A percentile compares a stretch with the other conserved stretches of the same genome.
phyloP scores from a whole-genome alignment of 2,797 vertebrate species.

The Labeo calbasu region DNA sequence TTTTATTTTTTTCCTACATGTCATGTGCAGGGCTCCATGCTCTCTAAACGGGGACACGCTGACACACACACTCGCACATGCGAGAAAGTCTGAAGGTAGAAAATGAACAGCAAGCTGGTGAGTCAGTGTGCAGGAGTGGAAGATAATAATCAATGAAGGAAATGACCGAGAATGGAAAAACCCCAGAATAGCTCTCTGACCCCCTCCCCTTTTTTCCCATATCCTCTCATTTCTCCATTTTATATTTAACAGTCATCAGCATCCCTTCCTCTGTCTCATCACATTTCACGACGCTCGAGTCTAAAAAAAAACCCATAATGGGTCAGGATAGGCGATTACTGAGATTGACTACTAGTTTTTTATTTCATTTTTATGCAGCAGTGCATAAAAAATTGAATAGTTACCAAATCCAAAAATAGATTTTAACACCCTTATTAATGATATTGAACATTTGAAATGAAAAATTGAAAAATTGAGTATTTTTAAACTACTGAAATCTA shows the following conservation, averaged over 20 bases:
- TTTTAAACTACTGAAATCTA: not conserved
- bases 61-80: not conserved
- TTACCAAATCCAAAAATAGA: not conserved
- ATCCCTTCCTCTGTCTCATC: not conserved
- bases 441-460: not conserved
- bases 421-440: not conserved
- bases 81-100: not conserved
- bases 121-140: conserved; percentile 10
- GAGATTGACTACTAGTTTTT: not conserved
- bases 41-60: not conserved
- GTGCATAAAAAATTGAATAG: not conserved
- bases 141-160: conserved; percentile 32
- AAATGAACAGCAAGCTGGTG: conserved; percentile 13
- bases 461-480: not conserved
- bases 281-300: conserved; percentile 3
- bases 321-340: not conserved
- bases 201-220: not conserved
- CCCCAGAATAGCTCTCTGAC: conserved; percentile 21
- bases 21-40: not conserved
- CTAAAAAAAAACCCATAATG: not conserved
- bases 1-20: not conserved
- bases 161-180: not conserved
- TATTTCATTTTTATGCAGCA: not conserved
- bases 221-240: conserved; percentile 18
- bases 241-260: conserved; percentile 1